phyloP scores from a whole-genome alignment of 2,888 invertebrate species.

The Drosophila yooni region DNA sequence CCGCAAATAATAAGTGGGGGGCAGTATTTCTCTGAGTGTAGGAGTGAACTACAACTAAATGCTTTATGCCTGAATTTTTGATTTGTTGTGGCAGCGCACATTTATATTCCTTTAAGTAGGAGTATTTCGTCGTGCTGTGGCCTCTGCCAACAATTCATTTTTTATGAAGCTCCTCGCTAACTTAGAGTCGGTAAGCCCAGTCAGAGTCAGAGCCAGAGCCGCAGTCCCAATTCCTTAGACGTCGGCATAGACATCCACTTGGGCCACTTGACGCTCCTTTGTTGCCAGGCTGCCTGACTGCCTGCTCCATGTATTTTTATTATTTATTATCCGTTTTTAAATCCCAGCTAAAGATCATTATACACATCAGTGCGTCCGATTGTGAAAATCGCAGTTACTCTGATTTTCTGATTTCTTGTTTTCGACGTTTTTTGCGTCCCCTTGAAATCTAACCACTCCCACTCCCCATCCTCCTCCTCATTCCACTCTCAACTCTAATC shows the following conservation, averaged over 20 bases:
- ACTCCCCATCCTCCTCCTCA: conserved; percentile 8
- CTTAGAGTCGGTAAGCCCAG: conserved; percentile 59
- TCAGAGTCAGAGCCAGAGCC: conserved; percentile 2
- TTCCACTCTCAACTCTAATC: conserved; percentile 16
- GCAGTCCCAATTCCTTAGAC: conserved; percentile 32
- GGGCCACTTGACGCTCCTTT: conserved; percentile 37
- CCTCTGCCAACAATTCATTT: conserved; percentile 76
- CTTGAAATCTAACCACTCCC: conserved; percentile 24
- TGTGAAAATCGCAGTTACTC: conserved; percentile 83
- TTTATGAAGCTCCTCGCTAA: conserved; percentile 61
- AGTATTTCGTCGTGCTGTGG: conserved; percentile 55
- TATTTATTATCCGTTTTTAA: conserved; percentile 82
- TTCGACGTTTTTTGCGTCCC: conserved; percentile 63
- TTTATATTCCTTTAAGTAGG: conserved; percentile 69
- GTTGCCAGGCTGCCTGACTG: conserved; percentile 11
- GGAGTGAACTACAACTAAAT: conserved; percentile 26
- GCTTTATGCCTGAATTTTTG: conserved; percentile 58
- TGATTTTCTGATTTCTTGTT: conserved; percentile 77
- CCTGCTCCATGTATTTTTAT: conserved; percentile 77
- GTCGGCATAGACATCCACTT: conserved; percentile 17
- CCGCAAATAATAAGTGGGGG: background rate
- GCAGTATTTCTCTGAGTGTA: background rate
- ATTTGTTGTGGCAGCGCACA: conserved; percentile 69
- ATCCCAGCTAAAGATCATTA: conserved; percentile 82
- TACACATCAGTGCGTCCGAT: conserved; percentile 82